Conservation (phyloP, 2,888 invertebrate genomes). For the Hypomecis atomaria region DNA sequence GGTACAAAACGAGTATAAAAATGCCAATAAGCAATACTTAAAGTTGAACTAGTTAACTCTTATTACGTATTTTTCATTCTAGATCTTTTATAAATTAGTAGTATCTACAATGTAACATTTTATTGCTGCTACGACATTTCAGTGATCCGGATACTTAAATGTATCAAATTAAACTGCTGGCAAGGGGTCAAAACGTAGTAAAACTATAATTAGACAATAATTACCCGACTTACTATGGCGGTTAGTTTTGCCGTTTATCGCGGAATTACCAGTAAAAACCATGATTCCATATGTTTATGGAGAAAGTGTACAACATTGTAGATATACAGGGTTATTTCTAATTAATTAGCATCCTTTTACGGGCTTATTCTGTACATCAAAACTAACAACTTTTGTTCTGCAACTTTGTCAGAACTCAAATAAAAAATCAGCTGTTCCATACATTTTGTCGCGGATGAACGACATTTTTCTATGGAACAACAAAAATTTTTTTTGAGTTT, state of each 20-base stretch:
- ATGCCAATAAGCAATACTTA: too few relatives aligned
- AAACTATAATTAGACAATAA: constrained; percentile 23
- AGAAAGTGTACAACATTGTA: constrained; percentile 3
- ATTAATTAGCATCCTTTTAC: too few relatives aligned
- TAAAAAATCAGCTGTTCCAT: too few relatives aligned
- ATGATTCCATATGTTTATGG: neutral
- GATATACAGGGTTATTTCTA: too few relatives aligned
- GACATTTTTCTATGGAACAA: too few relatives aligned
- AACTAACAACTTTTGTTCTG: too few relatives aligned
- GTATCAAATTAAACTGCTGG: neutral
- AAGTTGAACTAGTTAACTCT: neutral
- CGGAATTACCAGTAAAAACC: neutral
- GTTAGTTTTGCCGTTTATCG: constrained; percentile 19
- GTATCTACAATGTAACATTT: constrained; percentile 1
- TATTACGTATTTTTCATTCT: constrained; percentile 2
- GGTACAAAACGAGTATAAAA: too few relatives aligned
- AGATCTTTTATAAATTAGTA: constrained; percentile 2
- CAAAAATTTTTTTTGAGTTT: too few relatives aligned
- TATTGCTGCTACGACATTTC: constrained; percentile 6
- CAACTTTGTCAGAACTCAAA: too few relatives aligned
- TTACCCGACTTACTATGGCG: constrained; percentile 7
- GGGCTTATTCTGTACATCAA: too few relatives aligned
- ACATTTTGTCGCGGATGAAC: too few relatives aligned
- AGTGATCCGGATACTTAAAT: constrained; percentile 1
- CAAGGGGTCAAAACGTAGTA: constrained; percentile 47